phyloP scores from a whole-genome alignment of 2,797 vertebrate genomes.

The Chanos chanos region DNA sequence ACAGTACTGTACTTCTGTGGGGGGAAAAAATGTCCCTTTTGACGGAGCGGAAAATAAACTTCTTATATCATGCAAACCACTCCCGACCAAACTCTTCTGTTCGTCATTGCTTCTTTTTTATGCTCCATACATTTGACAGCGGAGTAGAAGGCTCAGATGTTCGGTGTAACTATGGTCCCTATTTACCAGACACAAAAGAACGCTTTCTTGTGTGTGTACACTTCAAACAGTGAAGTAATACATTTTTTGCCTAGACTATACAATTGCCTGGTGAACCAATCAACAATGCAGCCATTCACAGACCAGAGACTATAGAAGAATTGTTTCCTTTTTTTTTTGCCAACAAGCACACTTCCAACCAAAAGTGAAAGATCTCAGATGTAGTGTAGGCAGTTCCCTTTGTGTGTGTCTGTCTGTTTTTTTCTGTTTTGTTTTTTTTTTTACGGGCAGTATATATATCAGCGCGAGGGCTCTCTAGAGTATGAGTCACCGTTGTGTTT shows the following conservation, averaged over 20 bases:
- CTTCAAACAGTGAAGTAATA: slow-evolving; percentile 64
- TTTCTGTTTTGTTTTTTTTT: not conserved
- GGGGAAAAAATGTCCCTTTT: slow-evolving; percentile 2
- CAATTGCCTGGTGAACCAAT: slow-evolving; percentile 63
- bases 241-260: slow-evolving; percentile 66
- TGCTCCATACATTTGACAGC: slow-evolving; percentile 12
- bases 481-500: not conserved
- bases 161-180: slow-evolving; percentile 57
- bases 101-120: slow-evolving; percentile 32
- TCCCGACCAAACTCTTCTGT: slow-evolving; percentile 16
- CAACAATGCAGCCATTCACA: slow-evolving; percentile 29
- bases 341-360: not conserved
- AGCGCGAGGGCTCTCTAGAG: no score
- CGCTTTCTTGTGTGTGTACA: slow-evolving; percentile 50
- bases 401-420: not conserved
- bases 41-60: slow-evolving; percentile 33
- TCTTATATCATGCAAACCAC: slow-evolving; percentile 6
- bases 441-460: no score
- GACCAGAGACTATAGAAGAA: slow-evolving; percentile 10
- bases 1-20: slow-evolving; percentile 24
- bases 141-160: slow-evolving; percentile 24
- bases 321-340: slow-evolving; percentile 6
- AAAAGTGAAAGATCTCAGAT: not conserved
- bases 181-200: slow-evolving; percentile 34
- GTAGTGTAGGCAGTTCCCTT: no score